Evolutionary conservation across 2,797 vertebrate genomes (phyloP).

Genomic region (Acestrorhynchus altus): DNA sequence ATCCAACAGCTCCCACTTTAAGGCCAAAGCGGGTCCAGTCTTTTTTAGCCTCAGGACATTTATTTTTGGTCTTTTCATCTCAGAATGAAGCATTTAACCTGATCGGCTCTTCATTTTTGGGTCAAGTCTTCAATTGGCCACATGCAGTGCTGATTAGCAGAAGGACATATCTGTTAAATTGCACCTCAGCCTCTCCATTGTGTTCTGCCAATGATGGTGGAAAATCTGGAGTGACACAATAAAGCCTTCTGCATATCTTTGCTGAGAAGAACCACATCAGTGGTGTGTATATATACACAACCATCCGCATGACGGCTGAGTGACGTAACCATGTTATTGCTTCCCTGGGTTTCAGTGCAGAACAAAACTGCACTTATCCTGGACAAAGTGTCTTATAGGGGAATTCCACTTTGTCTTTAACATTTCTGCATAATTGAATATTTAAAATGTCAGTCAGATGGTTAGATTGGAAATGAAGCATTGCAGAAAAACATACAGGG

Average conservation of each 20-base stretch:
- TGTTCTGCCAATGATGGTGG: constrained; percentile 9
- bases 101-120: constrained; percentile 22
- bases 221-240: neutral
- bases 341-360: neutral
- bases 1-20: neutral
- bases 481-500: too few relatives aligned
- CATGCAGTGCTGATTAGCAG: constrained; percentile 16
- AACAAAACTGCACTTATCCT: neutral
- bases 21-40: neutral
- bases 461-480: too few relatives aligned
- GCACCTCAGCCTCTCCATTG: neutral
- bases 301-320: neutral
- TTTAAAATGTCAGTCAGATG: too few relatives aligned
- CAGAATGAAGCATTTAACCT: constrained; percentile 11
- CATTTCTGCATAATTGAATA: too few relatives aligned
- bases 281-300: constrained; percentile 5
- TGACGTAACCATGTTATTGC: neutral
- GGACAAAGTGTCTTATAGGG: neutral
- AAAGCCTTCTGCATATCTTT: neutral
- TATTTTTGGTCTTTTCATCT: constrained; percentile 5
- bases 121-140: constrained; percentile 14
- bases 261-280: constrained; percentile 5
- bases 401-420: too few relatives aligned
- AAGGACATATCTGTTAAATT: constrained; percentile 22
- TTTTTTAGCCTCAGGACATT: neutral